These are phyloP conservation scores for Caranx ignobilis DNA, from an alignment of 2,113 vertebrate species.

Conservation along the genomic window DNA sequence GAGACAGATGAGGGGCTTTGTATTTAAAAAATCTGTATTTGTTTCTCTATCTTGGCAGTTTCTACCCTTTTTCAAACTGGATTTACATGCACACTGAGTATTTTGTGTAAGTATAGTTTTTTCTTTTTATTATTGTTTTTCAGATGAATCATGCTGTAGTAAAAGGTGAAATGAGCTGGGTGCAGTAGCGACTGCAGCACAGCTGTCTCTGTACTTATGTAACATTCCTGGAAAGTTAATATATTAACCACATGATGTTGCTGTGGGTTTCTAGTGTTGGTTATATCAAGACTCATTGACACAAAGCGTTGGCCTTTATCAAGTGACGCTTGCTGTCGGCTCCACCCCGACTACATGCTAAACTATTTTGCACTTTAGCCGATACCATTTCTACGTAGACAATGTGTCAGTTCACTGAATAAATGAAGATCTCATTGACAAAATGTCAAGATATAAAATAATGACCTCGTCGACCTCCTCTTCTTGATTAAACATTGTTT, in stretches of 20 bases:
- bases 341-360: background rate
- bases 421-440: background rate
- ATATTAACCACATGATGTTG: background rate
- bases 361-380: background rate
- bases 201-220: background rate
- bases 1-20: background rate
- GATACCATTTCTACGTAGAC: background rate
- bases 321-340: background rate
- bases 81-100: background rate
- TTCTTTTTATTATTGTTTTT: background rate
- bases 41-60: background rate
- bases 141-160: background rate
- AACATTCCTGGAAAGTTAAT: background rate
- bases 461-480: background rate
- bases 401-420: background rate
- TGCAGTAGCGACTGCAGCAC: background rate
- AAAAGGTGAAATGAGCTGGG: background rate
- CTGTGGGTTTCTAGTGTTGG: background rate
- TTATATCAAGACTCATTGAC: background rate
- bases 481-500: background rate
- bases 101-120: background rate
- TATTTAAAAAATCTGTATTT: background rate
- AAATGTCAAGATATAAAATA: background rate
- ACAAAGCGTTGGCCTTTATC: background rate
- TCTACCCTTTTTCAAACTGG: background rate